Evolutionary conservation across 2,888 invertebrate genomes (phyloP), one percentile per base, ranked within the genome.

Genomic region (Kuschelorhynchus macadamiae): DNA sequence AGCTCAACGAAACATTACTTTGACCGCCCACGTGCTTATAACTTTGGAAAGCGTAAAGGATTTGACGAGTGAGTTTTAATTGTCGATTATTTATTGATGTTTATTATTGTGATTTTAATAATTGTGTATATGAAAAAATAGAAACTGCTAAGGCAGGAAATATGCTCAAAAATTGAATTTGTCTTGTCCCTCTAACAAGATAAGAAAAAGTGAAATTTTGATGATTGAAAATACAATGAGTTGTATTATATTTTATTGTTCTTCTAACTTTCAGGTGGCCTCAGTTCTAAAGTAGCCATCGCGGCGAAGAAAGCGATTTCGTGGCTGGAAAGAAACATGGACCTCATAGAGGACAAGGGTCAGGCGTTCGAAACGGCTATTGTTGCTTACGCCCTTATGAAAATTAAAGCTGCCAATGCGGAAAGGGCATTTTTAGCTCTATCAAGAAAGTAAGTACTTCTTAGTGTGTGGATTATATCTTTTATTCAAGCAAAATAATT

Each of bases 1-100:
- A 66, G 83, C 86, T 62, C 88, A 91, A 73, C 87, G 93, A 12
- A 96, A 96, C 80, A 92, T 97, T 20, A 93, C 95, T 0, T 85
- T 98, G 16, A 98, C 98, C 0, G 96, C 98, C 0, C 96, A 97
- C 80, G 96, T 97, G 0, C 86, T 98, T 5, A 95, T 97, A 72
- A 93, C 95, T 0, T 83, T 98, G 74, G 92, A 93, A 64, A 88
- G 90, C 0, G 94, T 95, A 0, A 94, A 93, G 81, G 95, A 95
- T 83, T 85, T 96, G 16, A 81, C 87, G 56, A 83, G 83, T 81
- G 76, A 73, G 78, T 72, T 39, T n/a, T n/a, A n/a, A n/a, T n/a
- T n/a, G n/a, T n/a, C n/a, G n/a, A n/a, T n/a, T n/a, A 8, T 36
- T 53, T 49, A 49, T 11, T 21, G 11, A 3, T 20, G n/a, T n/a